A percentile compares a stretch with the other conserved stretches of the same genome.
Conservation (phyloP, 2,113 vertebrate species). For the Serinus canaria region DNA sequence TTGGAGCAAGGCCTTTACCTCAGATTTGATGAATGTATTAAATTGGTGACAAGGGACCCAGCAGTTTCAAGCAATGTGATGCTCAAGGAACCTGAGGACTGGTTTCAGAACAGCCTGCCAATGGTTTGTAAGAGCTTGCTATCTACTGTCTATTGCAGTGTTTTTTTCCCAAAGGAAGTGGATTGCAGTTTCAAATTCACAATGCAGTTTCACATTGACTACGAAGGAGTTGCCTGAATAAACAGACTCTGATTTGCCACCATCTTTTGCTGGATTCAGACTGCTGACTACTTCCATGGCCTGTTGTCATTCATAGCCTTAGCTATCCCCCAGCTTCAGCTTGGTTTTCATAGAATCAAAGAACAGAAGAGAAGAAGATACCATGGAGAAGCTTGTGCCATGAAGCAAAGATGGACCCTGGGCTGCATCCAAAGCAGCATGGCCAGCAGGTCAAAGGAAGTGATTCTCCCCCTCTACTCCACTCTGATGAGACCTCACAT, state of each 20-base stretch:
- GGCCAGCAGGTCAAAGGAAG: neutral
- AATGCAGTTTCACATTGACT: neutral
- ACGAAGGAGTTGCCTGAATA: neutral
- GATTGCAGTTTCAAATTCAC: slow-evolving; percentile 6
- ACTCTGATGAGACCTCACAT: neutral
- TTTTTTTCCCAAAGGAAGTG: slow-evolving; percentile 9
- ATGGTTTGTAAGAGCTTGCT: neutral
- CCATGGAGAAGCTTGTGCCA: neutral
- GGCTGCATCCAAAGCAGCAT: neutral
- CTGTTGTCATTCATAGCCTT: neutral
- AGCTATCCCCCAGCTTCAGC: fast-evolving
- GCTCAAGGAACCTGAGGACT: neutral
- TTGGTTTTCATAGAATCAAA: neutral
- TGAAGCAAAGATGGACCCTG: neutral
- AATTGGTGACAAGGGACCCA: neutral
- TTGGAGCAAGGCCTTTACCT: neutral
- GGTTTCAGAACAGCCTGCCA: neutral
- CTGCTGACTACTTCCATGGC: neutral
- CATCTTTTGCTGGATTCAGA: neutral
- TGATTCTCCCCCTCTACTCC: neutral
- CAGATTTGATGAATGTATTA: neutral
- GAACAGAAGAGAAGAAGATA: neutral
- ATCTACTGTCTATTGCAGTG: neutral
- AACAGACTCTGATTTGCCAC: neutral
- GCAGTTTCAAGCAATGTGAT: neutral